These are phyloP conservation scores for Noctua janthe DNA, from an alignment of 2,888 invertebrate species.

Conservation along the genomic window DNA sequence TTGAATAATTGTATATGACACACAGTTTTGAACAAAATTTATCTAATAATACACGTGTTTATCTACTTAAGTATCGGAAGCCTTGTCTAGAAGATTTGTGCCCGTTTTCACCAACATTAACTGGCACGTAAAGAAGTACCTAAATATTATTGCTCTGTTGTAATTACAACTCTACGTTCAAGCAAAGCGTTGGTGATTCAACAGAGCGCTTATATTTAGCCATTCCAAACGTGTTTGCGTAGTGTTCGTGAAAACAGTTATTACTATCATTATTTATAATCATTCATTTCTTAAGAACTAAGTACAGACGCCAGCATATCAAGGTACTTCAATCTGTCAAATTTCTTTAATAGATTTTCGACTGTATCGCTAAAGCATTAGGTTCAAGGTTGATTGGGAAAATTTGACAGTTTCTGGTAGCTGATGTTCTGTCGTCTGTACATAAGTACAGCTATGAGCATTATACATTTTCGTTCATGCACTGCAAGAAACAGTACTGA, in stretches of 20 bases:
- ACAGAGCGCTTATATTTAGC: background rate
- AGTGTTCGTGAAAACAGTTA: background rate
- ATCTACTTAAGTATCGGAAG: slow-evolving; percentile 22
- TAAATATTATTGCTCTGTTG: background rate
- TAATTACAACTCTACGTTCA: background rate
- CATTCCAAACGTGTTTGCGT: background rate
- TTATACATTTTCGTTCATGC: slow-evolving; percentile 13
- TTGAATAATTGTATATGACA: slow-evolving; percentile 1
- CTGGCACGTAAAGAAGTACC: background rate
- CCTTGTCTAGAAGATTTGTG: background rate
- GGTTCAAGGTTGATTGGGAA: no score
- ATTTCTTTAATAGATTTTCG: no score
- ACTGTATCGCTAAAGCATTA: no score
- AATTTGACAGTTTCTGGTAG: no score
- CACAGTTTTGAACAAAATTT: background rate
- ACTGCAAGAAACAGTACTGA: background rate
- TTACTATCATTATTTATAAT: background rate
- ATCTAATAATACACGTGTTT: background rate
- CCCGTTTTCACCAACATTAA: slow-evolving; percentile 4
- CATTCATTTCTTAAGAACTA: background rate
- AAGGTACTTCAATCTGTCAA: no score
- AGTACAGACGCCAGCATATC: background rate
- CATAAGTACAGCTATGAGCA: background rate
- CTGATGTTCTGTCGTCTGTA: no score
- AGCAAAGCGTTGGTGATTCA: background rate